These are phyloP conservation scores for Cerastoderma edule DNA, from an alignment of 2,888 invertebrate genomes.

Conservation along the genomic window DNA sequence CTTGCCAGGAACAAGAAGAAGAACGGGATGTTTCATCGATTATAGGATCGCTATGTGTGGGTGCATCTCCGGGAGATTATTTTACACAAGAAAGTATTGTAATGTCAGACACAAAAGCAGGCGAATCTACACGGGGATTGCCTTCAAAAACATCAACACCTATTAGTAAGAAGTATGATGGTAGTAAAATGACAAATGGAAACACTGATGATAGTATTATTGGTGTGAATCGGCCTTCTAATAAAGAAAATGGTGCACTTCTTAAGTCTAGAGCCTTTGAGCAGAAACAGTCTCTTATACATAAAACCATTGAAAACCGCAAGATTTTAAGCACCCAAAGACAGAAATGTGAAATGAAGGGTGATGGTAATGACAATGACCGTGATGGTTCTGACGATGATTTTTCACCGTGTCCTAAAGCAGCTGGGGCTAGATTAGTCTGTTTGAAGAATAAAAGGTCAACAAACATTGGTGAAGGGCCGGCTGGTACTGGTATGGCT, in stretches of 20 bases:
- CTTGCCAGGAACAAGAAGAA: conserved; percentile 46
- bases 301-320: conserved; percentile 54
- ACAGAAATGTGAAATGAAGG: background rate
- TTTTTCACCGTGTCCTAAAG: conserved; percentile 24
- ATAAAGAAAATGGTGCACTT: too few relatives aligned
- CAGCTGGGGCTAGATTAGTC: conserved; percentile 36
- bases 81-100: conserved; percentile 19
- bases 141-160: conserved; percentile 39
- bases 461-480: conserved; percentile 35
- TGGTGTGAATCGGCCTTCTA: too few relatives aligned
- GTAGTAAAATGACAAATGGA: background rate
- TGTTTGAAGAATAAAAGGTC: conserved; percentile 56
- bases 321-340: conserved; percentile 37
- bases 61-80: conserved; percentile 8
- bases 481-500: background rate
- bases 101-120: conserved; percentile 1
- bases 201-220: background rate
- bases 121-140: background rate
- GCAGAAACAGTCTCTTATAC: conserved; percentile 29
- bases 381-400: conserved; percentile 15
- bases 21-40: conserved; percentile 2
- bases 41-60: conserved; percentile 20
- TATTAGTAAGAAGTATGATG: background rate
- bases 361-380: background rate
- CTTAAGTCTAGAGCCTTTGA: too few relatives aligned